Conservation (phyloP, 2,797 vertebrate species). For the Nothura maculosa region DNA sequence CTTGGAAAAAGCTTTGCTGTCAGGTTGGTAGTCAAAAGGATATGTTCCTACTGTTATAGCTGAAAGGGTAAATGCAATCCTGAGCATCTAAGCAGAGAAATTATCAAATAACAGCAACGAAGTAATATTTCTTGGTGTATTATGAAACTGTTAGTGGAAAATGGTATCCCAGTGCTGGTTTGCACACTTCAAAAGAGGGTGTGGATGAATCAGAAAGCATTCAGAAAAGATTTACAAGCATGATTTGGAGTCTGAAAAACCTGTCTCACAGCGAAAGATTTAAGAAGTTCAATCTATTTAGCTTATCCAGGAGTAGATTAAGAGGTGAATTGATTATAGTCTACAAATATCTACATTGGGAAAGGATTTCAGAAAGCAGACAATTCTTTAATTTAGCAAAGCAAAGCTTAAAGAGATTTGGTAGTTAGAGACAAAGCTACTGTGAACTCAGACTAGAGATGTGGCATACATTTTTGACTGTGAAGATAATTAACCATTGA, state of each 20-base stretch:
- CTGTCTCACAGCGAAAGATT: fast-evolving
- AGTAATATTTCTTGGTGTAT: neutral
- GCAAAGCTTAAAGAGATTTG: constrained; percentile 8
- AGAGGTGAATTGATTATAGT: neutral
- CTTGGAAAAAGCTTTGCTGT: fast-evolving
- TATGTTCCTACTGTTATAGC: fast-evolving
- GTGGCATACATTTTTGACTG: neutral
- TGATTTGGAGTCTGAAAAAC: neutral
- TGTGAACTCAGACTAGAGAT: neutral
- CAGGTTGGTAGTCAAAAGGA: fast-evolving
- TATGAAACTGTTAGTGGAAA: neutral
- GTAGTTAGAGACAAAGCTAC: constrained; percentile 11
- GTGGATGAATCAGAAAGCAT: neutral
- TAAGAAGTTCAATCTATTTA: neutral
- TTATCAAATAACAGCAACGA: neutral
- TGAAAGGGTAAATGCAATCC: neutral
- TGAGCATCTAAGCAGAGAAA: neutral
- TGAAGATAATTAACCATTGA: constrained; percentile 33
- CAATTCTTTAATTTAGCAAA: neutral
- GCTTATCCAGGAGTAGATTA: neutral
- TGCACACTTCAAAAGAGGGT: neutral
- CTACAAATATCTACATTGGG: neutral
- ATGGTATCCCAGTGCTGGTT: neutral
- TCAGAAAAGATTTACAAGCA: neutral
- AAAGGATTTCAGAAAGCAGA: neutral